Percentiles rank a stretch among this genome's conserved stretches.
These are phyloP conservation scores for Bombus superbus DNA, from an alignment of 1,140 invertebrate genomes.

Conservation along the genomic window DNA sequence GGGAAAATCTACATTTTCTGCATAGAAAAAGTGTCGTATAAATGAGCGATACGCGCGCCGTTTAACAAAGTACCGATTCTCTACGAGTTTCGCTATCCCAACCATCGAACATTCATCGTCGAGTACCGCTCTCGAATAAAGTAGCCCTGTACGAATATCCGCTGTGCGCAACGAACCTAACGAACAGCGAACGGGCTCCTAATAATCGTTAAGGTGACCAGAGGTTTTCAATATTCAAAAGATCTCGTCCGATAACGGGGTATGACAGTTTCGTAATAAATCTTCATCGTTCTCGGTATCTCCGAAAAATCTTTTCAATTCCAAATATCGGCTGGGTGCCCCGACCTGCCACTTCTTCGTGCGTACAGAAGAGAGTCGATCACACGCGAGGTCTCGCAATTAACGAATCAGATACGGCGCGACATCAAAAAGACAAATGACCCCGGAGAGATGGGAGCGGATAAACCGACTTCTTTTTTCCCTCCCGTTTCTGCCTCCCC, in stretches of 20 bases:
- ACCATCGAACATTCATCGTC: neutral
- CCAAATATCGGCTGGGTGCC: constrained; percentile 46
- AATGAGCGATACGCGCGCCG: too few relatives aligned
- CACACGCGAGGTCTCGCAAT: constrained; percentile 71
- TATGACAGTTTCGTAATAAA: constrained; percentile 47
- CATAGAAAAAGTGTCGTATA: too few relatives aligned
- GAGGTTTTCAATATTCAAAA: constrained; percentile 30
- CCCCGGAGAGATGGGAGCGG: constrained; percentile 64
- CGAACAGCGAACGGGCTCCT: neutral
- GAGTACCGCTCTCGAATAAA: neutral
- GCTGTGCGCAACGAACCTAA: neutral
- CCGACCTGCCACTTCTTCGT: constrained; percentile 17
- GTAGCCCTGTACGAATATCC: neutral
- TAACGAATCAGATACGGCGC: constrained; percentile 73
- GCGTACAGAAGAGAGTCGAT: constrained; percentile 61
- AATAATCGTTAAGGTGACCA: constrained; percentile 10
- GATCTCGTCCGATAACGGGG: constrained; percentile 13
- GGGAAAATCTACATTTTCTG: neutral
- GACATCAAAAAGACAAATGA: constrained; percentile 76
- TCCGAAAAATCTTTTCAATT: constrained; percentile 55
- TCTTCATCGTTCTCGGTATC: constrained; percentile 41
- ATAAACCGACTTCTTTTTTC: constrained; percentile 66
- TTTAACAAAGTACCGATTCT: neutral
- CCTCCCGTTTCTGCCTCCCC: constrained; percentile 9
- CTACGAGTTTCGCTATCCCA: neutral